Evolutionary conservation across 64 coral and sea anemone genomes (phyloP), one percentile per base, ranked within the genome.

Genomic region (Exaiptasia diaphana): DNA sequence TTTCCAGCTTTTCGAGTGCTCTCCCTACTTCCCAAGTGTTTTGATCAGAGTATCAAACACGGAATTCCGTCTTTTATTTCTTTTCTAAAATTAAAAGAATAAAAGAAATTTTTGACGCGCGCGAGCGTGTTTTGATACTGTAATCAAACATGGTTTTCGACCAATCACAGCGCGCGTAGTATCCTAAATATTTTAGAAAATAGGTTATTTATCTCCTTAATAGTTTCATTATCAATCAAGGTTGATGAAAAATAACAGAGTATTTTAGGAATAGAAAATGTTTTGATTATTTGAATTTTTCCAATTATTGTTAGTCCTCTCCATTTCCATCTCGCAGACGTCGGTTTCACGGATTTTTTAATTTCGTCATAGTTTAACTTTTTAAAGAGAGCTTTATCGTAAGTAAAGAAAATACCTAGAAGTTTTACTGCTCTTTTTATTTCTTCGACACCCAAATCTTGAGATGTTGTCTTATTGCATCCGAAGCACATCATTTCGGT

Each of bases 221-320:
- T 38, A 5, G 61, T 65, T 65, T 38, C 10, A 65, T 17, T 64
- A 30, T 64, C 60, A 34, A 64, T 34, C 38, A 34, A 64, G 38
- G 38, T 64, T 15, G 38, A 14, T 64, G 27, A 64, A 34, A 64
- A 36, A 15, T 34, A 36, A 64, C 38, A 64, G 60, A 64, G 60
- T 61, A 61, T 64, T 64, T 33, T 64, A 64, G 30, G 60, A 17
- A 64, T 64, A 35, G 60, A 64, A 8, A 64, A 61, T 30, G 18
- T 61, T 61, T 61, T 61, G n/a, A 27, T 64, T 64, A 64, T 64
- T 64, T 64, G 60, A 64, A 64, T 64, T 64, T 64, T 64, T 34
- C 60, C 60, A 64, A 64, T 64, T 17, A 64, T 64, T 2, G 60
- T 64, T 36, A 64, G 14, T 10, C 29, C 60, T 64, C 60, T 64